phyloP scores from a whole-genome alignment of 2,888 invertebrate species.

The Drosophila affinis region DNA sequence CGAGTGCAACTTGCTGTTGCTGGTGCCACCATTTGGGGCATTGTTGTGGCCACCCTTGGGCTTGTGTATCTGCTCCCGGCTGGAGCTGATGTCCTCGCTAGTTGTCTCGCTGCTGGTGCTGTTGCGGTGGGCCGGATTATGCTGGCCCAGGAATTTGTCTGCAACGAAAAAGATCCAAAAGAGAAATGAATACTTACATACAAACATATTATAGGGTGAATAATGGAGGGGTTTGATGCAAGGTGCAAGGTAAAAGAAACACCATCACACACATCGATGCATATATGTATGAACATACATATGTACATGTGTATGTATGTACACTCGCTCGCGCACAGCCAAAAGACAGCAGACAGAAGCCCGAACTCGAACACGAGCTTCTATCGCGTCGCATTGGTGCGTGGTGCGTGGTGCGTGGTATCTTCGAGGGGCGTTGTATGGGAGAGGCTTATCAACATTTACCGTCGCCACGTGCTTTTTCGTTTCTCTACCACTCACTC shows the following conservation, averaged over 20 bases:
- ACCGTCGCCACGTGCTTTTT: not conserved
- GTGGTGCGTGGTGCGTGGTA: not conserved
- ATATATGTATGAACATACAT: too few relatives aligned
- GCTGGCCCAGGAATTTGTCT: constrained; percentile 70
- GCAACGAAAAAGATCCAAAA: constrained; percentile 3
- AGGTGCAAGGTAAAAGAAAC: too few relatives aligned
- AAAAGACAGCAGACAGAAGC: not conserved
- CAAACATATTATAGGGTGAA: not conserved
- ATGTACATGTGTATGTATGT: too few relatives aligned
- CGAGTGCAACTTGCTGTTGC: constrained; percentile 51
- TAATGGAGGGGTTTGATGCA: too few relatives aligned
- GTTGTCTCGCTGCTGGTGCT: constrained; percentile 79
- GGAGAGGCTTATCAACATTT: not conserved
- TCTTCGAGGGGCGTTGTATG: not conserved
- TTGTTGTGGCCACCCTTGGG: constrained; percentile 42
- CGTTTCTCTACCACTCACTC: not conserved
- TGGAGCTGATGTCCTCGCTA: constrained; percentile 77
- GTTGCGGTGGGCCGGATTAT: constrained; percentile 78
- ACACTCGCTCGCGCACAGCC: not conserved
- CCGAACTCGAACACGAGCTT: not conserved
- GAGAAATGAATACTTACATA: not conserved
- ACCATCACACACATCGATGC: not conserved
- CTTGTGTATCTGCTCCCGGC: constrained; percentile 73
- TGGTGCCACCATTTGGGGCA: constrained; percentile 27
- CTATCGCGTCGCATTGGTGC: not conserved